Conservation (phyloP, 2,113 vertebrate genomes). For the Nipponia nippon region DNA sequence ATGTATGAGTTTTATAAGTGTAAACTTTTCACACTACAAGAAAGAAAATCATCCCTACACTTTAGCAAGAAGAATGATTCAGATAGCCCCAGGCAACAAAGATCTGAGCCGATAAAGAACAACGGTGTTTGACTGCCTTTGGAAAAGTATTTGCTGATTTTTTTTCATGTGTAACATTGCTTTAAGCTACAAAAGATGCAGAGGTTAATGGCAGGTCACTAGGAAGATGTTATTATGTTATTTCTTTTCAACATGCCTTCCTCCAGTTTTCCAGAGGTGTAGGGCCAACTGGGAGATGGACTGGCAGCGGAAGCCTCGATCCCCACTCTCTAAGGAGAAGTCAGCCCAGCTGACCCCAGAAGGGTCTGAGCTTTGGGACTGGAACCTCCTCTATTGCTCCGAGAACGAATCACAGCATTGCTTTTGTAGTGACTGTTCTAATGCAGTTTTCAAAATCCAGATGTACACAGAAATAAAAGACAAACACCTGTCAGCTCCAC, state of each 20-base stretch:
- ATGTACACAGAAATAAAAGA: neutral
- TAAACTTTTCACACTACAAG: neutral
- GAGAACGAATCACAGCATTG: accelerated
- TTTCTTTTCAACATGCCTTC: neutral
- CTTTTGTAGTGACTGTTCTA: neutral
- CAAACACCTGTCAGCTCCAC: neutral
- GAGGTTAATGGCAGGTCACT: neutral
- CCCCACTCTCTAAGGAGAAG: neutral
- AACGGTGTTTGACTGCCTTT: neutral
- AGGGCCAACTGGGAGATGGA: neutral
- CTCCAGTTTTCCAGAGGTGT: neutral
- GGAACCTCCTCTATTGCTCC: neutral
- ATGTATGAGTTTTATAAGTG: neutral
- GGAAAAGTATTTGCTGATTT: neutral
- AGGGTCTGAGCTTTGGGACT: neutral
- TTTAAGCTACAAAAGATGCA: neutral
- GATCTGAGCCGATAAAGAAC: neutral
- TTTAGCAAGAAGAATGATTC: conserved; percentile 18
- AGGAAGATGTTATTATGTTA: neutral
- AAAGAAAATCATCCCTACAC: neutral
- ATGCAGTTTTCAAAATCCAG: neutral
- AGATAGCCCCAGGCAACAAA: conserved; percentile 28
- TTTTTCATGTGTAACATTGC: neutral
- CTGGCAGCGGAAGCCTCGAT: neutral
- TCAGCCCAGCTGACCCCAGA: neutral